Conservation (phyloP, 64 coral and sea anemone genomes). For the Pocillopora verrucosa region DNA sequence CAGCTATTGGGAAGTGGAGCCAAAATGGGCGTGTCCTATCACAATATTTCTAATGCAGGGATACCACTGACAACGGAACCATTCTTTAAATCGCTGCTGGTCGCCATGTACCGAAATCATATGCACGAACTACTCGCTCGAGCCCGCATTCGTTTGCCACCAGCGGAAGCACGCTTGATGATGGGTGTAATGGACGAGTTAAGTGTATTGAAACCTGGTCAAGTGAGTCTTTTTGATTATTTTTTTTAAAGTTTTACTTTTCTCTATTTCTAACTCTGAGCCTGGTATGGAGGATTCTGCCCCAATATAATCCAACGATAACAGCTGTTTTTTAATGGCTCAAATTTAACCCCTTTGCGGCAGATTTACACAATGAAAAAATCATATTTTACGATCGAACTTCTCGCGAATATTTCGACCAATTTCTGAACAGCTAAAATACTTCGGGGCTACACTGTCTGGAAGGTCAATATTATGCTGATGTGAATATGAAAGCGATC, state of each 20-base stretch:
- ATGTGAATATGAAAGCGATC: no score
- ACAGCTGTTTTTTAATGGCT: no score
- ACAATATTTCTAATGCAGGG: constrained; percentile 59
- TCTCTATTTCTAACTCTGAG: neutral
- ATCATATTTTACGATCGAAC: no score
- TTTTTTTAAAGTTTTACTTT: neutral
- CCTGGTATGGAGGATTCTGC: neutral
- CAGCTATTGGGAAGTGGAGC: constrained; percentile 71
- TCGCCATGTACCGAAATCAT: constrained; percentile 77
- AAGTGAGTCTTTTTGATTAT: constrained; percentile 32
- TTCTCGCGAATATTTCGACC: no score
- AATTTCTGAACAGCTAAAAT: no score
- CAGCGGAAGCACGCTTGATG: constrained; percentile 79
- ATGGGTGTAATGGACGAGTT: constrained; percentile 97
- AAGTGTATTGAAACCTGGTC: constrained; percentile 67
- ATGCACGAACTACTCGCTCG: constrained; percentile 72
- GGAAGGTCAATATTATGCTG: no score
- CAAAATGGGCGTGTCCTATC: constrained; percentile 80
- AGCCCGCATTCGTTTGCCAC: constrained; percentile 80
- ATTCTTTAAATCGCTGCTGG: constrained; percentile 78
- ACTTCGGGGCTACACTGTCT: no score
- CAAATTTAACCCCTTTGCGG: no score
- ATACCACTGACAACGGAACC: constrained; percentile 86
- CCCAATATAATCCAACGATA: no score
- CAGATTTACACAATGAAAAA: no score